Evolutionary conservation across 2,797 vertebrate genomes (phyloP).

Genomic region (Pangasius sanitwongsei): DNA sequence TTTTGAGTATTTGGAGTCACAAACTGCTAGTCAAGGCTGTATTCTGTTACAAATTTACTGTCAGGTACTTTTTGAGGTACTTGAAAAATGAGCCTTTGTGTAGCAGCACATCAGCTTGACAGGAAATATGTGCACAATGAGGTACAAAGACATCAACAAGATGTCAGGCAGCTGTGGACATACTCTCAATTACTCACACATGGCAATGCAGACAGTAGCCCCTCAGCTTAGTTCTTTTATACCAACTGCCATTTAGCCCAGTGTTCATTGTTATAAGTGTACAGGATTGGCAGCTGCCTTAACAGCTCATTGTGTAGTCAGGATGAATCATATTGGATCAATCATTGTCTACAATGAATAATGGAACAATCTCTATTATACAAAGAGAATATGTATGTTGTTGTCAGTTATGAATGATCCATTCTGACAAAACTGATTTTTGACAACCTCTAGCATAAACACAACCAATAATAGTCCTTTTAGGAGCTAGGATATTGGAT

Average conservation of each 20-base stretch:
- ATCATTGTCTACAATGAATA: neutral
- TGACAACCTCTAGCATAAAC: neutral
- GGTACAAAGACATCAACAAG: slow-evolving; percentile 54
- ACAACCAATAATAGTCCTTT: neutral
- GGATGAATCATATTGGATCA: neutral
- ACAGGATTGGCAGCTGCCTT: slow-evolving; percentile 1
- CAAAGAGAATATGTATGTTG: neutral
- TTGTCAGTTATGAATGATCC: neutral
- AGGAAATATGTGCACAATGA: slow-evolving; percentile 52
- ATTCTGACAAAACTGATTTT: neutral
- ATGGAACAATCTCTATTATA: neutral
- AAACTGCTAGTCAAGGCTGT: slow-evolving; percentile 17
- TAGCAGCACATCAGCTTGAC: slow-evolving; percentile 47
- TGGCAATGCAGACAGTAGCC: neutral
- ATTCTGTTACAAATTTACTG: slow-evolving; percentile 23
- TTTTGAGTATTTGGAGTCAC: slow-evolving; percentile 12
- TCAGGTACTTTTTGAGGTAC: slow-evolving; percentile 44
- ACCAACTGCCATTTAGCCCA: neutral
- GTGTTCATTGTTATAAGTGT: neutral
- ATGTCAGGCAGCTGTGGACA: slow-evolving; percentile 48
- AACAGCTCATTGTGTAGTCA: neutral
- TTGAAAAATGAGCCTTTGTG: slow-evolving; percentile 60
- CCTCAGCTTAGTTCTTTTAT: slow-evolving; percentile 12
- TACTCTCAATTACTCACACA: slow-evolving; percentile 14
- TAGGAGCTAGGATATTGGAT: neutral